Base-by-base conservation (phyloP, 2,888 invertebrate genomes). In the Ditylenchus weischeri region DNA sequence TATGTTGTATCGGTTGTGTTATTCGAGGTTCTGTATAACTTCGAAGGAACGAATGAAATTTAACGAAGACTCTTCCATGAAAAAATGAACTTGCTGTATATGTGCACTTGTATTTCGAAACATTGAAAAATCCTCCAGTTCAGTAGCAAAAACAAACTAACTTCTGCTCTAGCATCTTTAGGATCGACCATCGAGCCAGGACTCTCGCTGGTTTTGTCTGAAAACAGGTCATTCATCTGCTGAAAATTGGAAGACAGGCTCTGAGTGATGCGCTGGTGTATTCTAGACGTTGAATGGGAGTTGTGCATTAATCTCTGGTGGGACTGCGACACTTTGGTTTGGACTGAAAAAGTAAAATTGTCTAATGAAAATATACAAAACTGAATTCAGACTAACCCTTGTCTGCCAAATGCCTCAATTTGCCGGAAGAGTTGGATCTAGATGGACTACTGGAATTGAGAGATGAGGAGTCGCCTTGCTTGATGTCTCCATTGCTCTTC, bases 361-460 rank as follows among this genome's bases (percentile, higher is more conserved):
- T 29, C 29, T 5, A 71, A 4, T 29, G 29, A 43, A 10, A 43
- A 10, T 43, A 10, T 43, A 54, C 54, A 11, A 29, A 6, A 10
- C 29, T 13, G 2, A n/a, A 23, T 7, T 10, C 15, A 54, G 29
- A 54, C 21, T 4, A 54, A 54, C 75, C 70, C 59, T 70, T 69
- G 65, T 75, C 77, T 19, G 75, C 78, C n/a, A 77, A 65, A 70
- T 65, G 77, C 50, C 70, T 70, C 64, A 77, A 61, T 8, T 68
- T 66, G 10, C 72, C 75, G 11, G 73, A 65, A 10, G 72, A 62
- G 47, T 59, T 60, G 38, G 69, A 18, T 6, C 60, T 23, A n/a
- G 59, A 51, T 0, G 38, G 65, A 61, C 49, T n/a, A 43, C 57
- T 43, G 35, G 57, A 3, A 54, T 3, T 54, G 54, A 23, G 7